These are phyloP conservation scores for Tetheella fluctuosa DNA, from an alignment of 2,888 invertebrate genomes.

Conservation along the genomic window DNA sequence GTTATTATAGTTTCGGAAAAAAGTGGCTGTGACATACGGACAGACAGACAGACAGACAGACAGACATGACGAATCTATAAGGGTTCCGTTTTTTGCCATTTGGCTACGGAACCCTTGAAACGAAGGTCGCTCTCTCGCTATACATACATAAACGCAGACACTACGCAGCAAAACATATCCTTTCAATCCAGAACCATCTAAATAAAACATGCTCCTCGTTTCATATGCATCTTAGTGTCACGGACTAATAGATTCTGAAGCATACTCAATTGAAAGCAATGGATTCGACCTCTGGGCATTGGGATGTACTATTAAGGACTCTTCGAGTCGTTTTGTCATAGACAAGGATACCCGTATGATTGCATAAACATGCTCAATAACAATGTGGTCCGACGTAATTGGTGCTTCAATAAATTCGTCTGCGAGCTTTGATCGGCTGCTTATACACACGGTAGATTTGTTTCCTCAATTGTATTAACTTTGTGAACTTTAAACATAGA, in stretches of 20 bases:
- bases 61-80: too few species aligned
- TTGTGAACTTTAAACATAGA: not conserved
- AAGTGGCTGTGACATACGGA: too few species aligned
- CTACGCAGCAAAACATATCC: not conserved
- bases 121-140: not conserved
- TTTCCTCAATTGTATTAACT: not conserved
- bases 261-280: slow-evolving; percentile 70
- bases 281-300: slow-evolving; percentile 66
- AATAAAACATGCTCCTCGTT: slow-evolving; percentile 4
- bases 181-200: slow-evolving; percentile 1
- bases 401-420: not conserved
- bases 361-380: slow-evolving; percentile 17
- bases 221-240: slow-evolving; percentile 19
- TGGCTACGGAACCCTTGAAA: too few species aligned
- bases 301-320: slow-evolving; percentile 22
- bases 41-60: too few species aligned
- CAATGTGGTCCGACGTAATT: slow-evolving; percentile 9
- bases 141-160: not conserved
- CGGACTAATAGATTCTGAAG: slow-evolving; percentile 47
- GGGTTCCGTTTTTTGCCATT: too few species aligned
- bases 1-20: too few species aligned
- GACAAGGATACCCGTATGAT: slow-evolving; percentile 37
- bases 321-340: slow-evolving; percentile 17
- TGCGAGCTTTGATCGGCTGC: not conserved
- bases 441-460: not conserved